Conservation (phyloP, 2,888 invertebrate species). For the Muschampia plurimacula region DNA sequence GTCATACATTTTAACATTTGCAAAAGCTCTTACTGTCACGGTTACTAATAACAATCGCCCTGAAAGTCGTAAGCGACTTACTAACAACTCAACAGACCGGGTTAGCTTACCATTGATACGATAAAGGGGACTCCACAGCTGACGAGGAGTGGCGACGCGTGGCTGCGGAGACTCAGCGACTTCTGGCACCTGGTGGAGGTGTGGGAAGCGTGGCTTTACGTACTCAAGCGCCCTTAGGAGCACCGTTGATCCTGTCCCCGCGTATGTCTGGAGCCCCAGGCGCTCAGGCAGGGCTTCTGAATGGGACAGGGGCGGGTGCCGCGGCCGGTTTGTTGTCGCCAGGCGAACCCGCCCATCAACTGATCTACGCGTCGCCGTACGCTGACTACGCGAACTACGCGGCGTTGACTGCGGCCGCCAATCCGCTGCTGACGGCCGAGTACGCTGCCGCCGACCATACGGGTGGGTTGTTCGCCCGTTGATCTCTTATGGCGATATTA, state of each 20-base stretch:
- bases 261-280: slow-evolving; percentile 94
- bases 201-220: slow-evolving; percentile 87
- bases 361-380: no score
- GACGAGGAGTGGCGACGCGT: slow-evolving; percentile 95
- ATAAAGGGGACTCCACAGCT: slow-evolving; percentile 85
- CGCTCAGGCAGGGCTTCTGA: slow-evolving; percentile 89
- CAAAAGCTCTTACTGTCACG: slow-evolving; percentile 7
- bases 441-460: slow-evolving; percentile 95
- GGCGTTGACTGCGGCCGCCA: slow-evolving; percentile 91
- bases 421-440: slow-evolving; percentile 92
- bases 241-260: slow-evolving; percentile 96
- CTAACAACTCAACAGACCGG: slow-evolving; percentile 14
- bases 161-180: slow-evolving; percentile 92
- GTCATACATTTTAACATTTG: slow-evolving; percentile 8
- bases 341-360: no score
- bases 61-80: slow-evolving; percentile 33
- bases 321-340: slow-evolving; percentile 82
- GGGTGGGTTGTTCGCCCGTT: slow-evolving; percentile 93
- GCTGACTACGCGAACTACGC: slow-evolving; percentile 97
- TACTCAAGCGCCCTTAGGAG: slow-evolving; percentile 93
- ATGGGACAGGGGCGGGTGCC: slow-evolving; percentile 72
- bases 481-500: slow-evolving; percentile 60
- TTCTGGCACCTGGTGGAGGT: slow-evolving; percentile 85
- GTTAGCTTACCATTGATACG: slow-evolving; percentile 74
- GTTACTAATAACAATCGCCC: slow-evolving; percentile 37